phyloP scores from a whole-genome alignment of 1,140 invertebrate genomes.

The Drosophila nigromelanica region DNA sequence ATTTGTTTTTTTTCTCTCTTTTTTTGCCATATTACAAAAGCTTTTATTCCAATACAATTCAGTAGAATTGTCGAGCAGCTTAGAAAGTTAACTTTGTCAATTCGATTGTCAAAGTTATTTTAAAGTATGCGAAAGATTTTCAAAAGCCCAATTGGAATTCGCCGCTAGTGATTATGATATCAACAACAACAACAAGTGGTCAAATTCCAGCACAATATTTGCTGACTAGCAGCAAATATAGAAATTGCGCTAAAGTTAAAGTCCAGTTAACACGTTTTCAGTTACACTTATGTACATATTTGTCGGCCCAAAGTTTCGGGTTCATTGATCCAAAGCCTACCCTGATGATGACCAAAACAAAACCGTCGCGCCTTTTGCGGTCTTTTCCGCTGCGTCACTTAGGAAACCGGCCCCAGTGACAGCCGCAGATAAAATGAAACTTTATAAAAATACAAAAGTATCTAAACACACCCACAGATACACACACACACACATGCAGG shows the following conservation, averaged over 20 bases:
- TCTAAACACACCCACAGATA: conserved; percentile 11
- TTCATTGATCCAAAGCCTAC: conserved; percentile 56
- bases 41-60: conserved; percentile 13
- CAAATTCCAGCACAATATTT: conserved; percentile 29
- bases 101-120: conserved; percentile 34
- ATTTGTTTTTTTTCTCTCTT: conserved; percentile 36
- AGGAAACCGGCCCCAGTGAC: conserved; percentile 44
- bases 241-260: conserved; percentile 17
- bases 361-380: conserved; percentile 21
- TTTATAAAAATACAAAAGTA: conserved; percentile 26
- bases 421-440: conserved; percentile 46
- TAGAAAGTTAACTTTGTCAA: conserved; percentile 39
- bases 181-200: background rate
- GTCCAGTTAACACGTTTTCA: conserved; percentile 41
- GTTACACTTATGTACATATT: conserved; percentile 31
- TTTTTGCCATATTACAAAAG: conserved; percentile 30
- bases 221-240: conserved; percentile 49
- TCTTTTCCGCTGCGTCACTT: conserved; percentile 46
- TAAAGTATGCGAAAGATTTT: conserved; percentile 31
- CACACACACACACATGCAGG: conserved; percentile 5
- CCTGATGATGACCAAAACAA: conserved; percentile 64
- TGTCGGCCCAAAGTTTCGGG: conserved; percentile 34
- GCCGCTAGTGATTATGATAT: conserved; percentile 20
- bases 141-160: conserved; percentile 17
- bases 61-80: conserved; percentile 50